Base-by-base conservation (phyloP, 1,140 invertebrate species). In the Drosophila truncata region DNA sequence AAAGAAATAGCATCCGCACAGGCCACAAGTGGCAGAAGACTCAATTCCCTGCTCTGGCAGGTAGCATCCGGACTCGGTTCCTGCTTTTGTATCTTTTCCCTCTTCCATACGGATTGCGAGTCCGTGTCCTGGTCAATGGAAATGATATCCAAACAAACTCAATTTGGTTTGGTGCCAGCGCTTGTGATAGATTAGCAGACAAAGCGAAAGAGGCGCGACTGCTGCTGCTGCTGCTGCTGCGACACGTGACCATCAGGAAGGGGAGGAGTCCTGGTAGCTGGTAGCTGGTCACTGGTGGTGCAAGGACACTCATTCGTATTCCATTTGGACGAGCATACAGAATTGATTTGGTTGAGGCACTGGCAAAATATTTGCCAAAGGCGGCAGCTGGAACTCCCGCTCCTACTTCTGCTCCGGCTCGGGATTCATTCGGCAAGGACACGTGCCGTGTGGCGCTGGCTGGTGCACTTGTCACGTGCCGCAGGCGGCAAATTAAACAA, bases 141-240 rank as follows among this genome's bases (percentile, higher is more conserved):
- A 88, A 84, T 80, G 84, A 88, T 88, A 87, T 78, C 84, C 84
- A 87, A 87, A 87, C 84, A 84, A 88, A 87, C 84, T 88, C 81
- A 85, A 88, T 88, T 88, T 90, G 85, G 85, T 90, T 60, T 72
- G 70, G 76, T 77, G 84, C 84, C 88, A 79, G 52, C 78, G 78
- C 59, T 63, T 91, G 79, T 92, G 91, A 92, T 91, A 92, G 91
- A 92, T 92, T 92, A 91, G 91, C 86, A 91, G 73, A 63, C 71
- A 80, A 91, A 86, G 75, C 82, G 82, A 85, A 82, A 65, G 73
- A 78, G 85, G 80, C 85, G 83, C 83, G 88, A 72, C 18, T 50
- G 44, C 57, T 35, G 31, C 18, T 49, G 23, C 44, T 52, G 33
- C 20, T 23, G 31, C 52, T 54, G 35, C n/a, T n/a, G n/a, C 54